Evolutionary conservation across 2,113 vertebrate species (phyloP), one percentile per base, ranked within the genome.

Genomic region (Toxostoma redivivum): DNA sequence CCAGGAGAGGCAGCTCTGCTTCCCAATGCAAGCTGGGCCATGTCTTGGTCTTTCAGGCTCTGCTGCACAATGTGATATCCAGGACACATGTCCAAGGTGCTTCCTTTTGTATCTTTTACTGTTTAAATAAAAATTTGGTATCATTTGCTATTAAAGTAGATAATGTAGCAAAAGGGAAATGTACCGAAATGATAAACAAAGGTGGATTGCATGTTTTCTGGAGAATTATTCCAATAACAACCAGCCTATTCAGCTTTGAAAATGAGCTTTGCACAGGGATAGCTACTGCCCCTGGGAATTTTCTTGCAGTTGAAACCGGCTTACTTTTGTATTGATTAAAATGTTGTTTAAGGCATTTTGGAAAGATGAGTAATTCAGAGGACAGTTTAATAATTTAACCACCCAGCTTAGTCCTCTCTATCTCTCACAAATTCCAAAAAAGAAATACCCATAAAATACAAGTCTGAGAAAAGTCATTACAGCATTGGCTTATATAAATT

Each of bases 401-500:
- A 58, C 3, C 7, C 60, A 56, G 18, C 15, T 85, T 83, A 82
- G 71, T 77, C n/a, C 56, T 90, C 15, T 86, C 37, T 50, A 44
- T 54, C 38, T 18, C 15, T 62, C 50, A 64, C 25, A 78, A 82
- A 78, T 95, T 88, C 70, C 7, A 25, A 19, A 77, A 69, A 64
- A 66, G 33, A 74, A 91, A 73, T 77, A 16, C 35, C 33, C 30
- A 18, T 92, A 85, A 93, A 92, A 67, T 73, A 58, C 21, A 73
- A 91, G 50, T 56, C 40, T 82, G 78, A 88, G 82, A 90, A 92
- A 64, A 92, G 83, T 76, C 92, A 93, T 97, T 94, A 54, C 77
- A 93, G 61, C 61, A 42, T 54, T 90, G 53, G 20, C 85, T 94
- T 86, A 85, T 83, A 90, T 67, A 82, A 88, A 94, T 67, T 95